These are phyloP conservation scores for Sigmodon hispidus DNA, from an alignment of 2,113 vertebrate genomes.

Conservation along the genomic window DNA sequence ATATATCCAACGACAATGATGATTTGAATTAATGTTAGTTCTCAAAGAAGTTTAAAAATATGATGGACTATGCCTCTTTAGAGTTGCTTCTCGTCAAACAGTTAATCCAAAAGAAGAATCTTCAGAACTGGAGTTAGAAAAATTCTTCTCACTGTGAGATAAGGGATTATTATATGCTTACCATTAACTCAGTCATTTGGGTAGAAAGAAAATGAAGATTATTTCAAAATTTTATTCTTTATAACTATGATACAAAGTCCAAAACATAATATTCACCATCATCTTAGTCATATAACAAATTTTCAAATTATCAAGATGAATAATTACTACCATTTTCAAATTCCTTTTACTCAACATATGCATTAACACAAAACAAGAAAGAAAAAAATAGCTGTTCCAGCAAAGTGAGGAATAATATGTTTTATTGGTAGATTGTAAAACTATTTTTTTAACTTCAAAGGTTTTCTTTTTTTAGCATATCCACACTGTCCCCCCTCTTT, in stretches of 20 bases:
- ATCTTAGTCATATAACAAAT: not conserved
- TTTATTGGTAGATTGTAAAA: no score
- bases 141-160: no score
- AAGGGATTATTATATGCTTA: not conserved
- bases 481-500: no score
- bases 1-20: not conserved
- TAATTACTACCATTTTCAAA: not conserved
- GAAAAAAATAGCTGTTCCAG: fast-evolving
- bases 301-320: not conserved
- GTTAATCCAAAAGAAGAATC: not conserved
- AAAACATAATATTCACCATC: not conserved
- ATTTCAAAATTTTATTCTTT: not conserved
- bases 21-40: not conserved
- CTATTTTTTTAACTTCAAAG: no score
- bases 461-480: no score
- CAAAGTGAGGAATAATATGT: not conserved
- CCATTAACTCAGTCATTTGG: not conserved
- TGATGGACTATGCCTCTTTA: not conserved
- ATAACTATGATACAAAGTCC: not conserved
- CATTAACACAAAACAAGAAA: not conserved
- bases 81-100: not conserved
- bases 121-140: not conserved
- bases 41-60: not conserved
- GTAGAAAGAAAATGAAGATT: not conserved
- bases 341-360: not conserved